A percentile compares a stretch with the other conserved stretches of the same genome.
Conservation (phyloP, 2,888 invertebrate genomes). For the Lycophotia porphyrea region DNA sequence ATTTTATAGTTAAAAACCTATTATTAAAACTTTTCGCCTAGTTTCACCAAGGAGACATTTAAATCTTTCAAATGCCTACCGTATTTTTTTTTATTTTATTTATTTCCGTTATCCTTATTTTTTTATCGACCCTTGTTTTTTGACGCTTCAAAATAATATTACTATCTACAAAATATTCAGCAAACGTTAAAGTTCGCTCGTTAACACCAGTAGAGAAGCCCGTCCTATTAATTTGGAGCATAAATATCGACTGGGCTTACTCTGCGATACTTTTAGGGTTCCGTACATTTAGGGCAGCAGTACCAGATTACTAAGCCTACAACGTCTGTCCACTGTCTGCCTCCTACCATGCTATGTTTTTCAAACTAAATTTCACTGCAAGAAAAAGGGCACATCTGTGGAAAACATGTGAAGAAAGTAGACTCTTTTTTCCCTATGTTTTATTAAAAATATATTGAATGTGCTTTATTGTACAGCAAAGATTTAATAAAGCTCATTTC, state of each 20-base stretch:
- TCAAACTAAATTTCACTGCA: not conserved
- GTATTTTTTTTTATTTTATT: no score
- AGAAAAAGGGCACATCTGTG: no score
- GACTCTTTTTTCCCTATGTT: no score
- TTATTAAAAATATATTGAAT: not conserved
- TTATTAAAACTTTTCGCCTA: no score
- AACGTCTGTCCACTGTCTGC: not conserved
- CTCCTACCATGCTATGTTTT: not conserved
- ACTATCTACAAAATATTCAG: conserved; percentile 34
- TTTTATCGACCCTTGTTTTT: not conserved
- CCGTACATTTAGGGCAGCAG: not conserved
- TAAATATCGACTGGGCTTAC: conserved; percentile 54
- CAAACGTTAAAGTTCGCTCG: conserved; percentile 31
- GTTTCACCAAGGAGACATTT: not conserved
- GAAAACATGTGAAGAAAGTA: not conserved
- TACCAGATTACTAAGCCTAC: not conserved
- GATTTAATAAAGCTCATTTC: not conserved
- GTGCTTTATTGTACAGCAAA: not conserved
- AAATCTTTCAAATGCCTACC: not conserved
- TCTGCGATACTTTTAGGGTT: conserved; percentile 39
- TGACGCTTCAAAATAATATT: conserved; percentile 9
- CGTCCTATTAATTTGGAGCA: conserved; percentile 53
- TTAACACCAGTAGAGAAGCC: conserved; percentile 30
- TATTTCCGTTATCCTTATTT: no score
- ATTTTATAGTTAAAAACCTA: no score